Percentiles rank a stretch among this genome's conserved stretches.
phyloP scores from a whole-genome alignment of 2,113 vertebrate genomes.

The Malurus cyaneus region DNA sequence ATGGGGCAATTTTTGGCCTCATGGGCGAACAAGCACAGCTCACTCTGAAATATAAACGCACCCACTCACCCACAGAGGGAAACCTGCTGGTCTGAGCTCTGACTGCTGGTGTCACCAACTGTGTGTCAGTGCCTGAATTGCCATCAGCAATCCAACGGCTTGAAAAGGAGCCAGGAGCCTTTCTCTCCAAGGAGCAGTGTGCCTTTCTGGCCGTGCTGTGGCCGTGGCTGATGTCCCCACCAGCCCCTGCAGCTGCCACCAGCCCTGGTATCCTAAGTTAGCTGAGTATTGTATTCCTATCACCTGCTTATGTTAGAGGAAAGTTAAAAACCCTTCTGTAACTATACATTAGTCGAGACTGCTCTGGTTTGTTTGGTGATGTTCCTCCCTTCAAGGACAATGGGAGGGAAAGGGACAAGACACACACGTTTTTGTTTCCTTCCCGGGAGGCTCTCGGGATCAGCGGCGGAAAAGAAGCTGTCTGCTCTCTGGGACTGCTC shows the following conservation, averaged over 20 bases:
- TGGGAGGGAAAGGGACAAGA: no score
- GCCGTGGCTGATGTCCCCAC: background rate
- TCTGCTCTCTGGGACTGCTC: no score
- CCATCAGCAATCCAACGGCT: background rate
- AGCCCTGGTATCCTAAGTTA: background rate
- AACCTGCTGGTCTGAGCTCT: background rate
- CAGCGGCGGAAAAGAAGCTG: no score
- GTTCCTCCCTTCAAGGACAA: no score
- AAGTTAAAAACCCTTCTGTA: no score
- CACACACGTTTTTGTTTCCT: no score
- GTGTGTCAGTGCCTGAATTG: background rate
- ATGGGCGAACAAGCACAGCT: background rate
- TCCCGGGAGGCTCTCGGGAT: no score
- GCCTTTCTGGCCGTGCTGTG: background rate
- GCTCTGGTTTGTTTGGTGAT: no score
- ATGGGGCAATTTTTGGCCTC: background rate
- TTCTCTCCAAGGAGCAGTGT: background rate
- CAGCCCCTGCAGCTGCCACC: background rate
- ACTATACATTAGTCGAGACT: no score
- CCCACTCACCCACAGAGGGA: fast-evolving
- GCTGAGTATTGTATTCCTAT: no score
- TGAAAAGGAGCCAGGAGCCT: constrained; percentile 4
- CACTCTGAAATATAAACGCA: background rate
- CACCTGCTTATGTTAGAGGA: no score
- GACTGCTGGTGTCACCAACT: background rate